Conservation (phyloP, 2,797 vertebrate species). For the Chloroceryle amazona region DNA sequence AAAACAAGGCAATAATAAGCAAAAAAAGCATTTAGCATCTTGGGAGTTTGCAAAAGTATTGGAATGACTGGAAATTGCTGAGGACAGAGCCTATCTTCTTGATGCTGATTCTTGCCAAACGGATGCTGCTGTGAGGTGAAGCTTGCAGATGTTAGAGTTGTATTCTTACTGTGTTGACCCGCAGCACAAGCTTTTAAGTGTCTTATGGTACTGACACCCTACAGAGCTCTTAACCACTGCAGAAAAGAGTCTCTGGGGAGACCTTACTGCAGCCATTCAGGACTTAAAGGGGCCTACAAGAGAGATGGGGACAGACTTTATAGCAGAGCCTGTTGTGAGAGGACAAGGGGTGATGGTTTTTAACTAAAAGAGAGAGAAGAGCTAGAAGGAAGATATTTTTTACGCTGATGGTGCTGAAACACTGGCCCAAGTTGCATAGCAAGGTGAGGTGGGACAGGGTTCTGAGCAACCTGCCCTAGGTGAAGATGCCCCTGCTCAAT, state of each 20-base stretch:
- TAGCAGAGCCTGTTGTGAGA: background rate
- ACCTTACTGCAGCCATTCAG: background rate
- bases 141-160: background rate
- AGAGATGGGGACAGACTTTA: background rate
- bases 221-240: background rate
- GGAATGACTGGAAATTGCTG: background rate
- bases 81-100: background rate
- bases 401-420: background rate
- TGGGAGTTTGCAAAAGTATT: background rate
- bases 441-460: background rate
- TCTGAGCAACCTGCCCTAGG: background rate
- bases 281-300: background rate
- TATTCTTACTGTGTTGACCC: background rate
- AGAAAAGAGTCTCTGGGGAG: background rate
- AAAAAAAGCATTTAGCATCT: background rate
- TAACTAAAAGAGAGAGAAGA: background rate
- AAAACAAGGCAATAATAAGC: background rate
- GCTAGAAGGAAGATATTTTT: background rate
- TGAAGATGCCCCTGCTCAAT: background rate
- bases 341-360: background rate
- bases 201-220: fast-evolving
- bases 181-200: background rate
- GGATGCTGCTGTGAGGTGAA: background rate
- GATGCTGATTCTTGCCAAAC: background rate
- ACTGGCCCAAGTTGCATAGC: background rate